Base-by-base conservation (phyloP, 2,113 vertebrate genomes). In the Lipophrys pholis region DNA sequence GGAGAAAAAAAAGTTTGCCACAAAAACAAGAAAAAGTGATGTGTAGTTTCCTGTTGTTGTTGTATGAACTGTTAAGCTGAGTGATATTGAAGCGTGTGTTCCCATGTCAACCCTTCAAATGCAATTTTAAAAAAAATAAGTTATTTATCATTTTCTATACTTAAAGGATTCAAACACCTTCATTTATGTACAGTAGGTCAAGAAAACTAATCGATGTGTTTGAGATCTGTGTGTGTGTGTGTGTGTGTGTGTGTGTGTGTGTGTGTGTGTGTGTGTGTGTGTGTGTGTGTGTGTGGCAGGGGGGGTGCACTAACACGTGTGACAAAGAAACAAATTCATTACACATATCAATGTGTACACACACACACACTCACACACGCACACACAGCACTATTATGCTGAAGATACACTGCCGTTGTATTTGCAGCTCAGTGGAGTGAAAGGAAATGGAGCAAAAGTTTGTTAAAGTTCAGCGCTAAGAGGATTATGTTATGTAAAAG, bases 401-500 rank as follows among this genome's bases (percentile, higher is more conserved):
- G 40, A 55, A 50, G 16, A 35, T 3, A 21, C 49, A 17, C 49
- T 38, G 36, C 42, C 30, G 16, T 11, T 52, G 35, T 57, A 35
- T 43, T 79, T 30, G 35, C 36, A 66, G 36, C 39, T 76, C 9
- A 14, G 36, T 39, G 48, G 17, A 45, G 55, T 71, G 70, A 60
- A 48, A 56, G 39, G 10, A 38, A 42, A 67, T 0, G 5, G 4
- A 45, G 59, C 38, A 7, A 64, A 74, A 73, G 57, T 81, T 62
- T 65, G n/a, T 2, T 12, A 56, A 58, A 80, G 67, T 81, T 79
- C 3, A 38, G 6, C 7, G 6, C 35, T 16, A 60, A 57, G 56
- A 49, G 16, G 41, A 67, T 69, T 60, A 40, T 63, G 69, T 81
- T 59, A 77, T 36, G 63, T 65, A 59, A 78, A 48, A 40, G 48